Conservation (phyloP, 2,797 vertebrate species). For the Eidolon dupreanum region DNA sequence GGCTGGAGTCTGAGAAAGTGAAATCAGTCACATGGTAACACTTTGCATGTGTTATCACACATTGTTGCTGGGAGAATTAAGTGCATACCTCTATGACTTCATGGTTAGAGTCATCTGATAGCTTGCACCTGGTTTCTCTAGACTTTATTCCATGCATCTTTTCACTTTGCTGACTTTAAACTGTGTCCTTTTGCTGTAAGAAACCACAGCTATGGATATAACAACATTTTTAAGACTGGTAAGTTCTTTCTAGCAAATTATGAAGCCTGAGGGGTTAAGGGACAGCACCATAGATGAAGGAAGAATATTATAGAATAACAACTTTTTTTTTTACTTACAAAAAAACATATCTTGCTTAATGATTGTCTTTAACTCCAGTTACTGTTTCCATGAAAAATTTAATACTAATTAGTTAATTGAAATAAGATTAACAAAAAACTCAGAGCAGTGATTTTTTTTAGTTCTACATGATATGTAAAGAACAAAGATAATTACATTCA, state of each 20-base stretch:
- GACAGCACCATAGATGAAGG: neutral
- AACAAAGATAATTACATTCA: neutral
- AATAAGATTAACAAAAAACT: neutral
- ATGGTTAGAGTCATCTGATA: neutral
- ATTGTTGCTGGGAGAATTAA: neutral
- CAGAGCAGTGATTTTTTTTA: neutral
- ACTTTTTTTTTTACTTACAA: neutral
- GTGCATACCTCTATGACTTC: neutral
- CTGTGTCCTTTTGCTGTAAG: neutral
- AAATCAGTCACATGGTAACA: neutral
- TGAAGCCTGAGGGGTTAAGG: neutral
- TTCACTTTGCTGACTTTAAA: neutral
- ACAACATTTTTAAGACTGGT: neutral
- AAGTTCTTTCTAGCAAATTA: neutral
- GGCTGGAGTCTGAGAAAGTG: neutral
- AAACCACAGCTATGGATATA: neutral
- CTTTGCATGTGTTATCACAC: neutral
- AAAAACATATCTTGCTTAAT: neutral
- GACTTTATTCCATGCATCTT: rapidly evolving
- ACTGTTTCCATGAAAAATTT: neutral
- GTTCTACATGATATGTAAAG: neutral
- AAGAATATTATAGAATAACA: neutral
- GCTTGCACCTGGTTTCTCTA: neutral
- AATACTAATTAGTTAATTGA: neutral
- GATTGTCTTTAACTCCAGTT: neutral